A percentile compares a stretch with the other conserved stretches of the same genome.
Evolutionary conservation across 2,113 vertebrate genomes (phyloP).

Genomic region (Pluvianellus socialis): DNA sequence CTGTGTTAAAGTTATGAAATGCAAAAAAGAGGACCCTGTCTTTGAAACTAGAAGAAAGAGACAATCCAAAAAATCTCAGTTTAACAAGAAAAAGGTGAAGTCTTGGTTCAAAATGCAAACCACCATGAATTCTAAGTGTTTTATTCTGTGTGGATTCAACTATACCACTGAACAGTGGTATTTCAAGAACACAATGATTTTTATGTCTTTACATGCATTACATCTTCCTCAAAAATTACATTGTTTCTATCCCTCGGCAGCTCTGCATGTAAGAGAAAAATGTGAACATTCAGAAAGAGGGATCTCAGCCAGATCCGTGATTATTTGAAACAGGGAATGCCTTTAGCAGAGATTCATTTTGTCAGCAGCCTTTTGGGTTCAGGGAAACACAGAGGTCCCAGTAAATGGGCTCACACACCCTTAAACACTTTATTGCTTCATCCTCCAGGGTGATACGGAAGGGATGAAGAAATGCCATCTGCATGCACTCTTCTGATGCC

Average conservation of each 20-base stretch:
- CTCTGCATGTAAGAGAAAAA: not conserved
- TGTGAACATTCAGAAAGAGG: not conserved
- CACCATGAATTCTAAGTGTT: not conserved
- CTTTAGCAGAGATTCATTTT: not conserved
- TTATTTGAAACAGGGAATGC: not conserved
- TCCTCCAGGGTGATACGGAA: not conserved
- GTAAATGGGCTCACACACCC: accelerated
- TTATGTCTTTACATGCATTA: not conserved
- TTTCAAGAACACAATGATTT: not conserved
- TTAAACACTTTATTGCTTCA: not conserved
- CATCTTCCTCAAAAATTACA: not conserved
- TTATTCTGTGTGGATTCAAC: not conserved
- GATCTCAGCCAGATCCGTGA: not conserved
- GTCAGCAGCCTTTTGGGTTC: not conserved
- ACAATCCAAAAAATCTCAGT: not conserved
- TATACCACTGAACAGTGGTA: not conserved
- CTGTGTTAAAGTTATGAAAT: not conserved
- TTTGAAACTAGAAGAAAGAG: not conserved
- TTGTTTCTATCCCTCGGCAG: not conserved
- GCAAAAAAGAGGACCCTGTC: not conserved
- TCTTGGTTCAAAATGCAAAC: not conserved
- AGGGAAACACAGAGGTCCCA: not conserved
- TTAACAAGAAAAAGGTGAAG: not conserved
- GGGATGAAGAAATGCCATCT: not conserved
- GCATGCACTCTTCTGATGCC: not conserved